Conservation (phyloP, 2,888 invertebrate species). For the Chalcosyrphus nemorum region DNA sequence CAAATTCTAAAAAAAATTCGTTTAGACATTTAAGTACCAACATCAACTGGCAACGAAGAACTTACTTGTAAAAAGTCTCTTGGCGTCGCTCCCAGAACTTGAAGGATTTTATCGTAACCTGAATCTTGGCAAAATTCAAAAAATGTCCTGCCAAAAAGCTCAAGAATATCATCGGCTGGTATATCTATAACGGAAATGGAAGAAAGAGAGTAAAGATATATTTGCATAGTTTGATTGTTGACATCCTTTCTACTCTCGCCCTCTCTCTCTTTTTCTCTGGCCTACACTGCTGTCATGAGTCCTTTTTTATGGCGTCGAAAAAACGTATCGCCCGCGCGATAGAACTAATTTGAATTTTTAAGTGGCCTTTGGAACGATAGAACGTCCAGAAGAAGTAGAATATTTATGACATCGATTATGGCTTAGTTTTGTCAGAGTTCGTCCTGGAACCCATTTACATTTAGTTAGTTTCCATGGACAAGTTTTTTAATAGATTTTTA, state of each 20-base stretch:
- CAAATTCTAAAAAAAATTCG: conserved; percentile 87
- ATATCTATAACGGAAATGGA: conserved; percentile 85
- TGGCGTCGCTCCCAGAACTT: conserved; percentile 96
- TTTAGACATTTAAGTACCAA: conserved; percentile 1
- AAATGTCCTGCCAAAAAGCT: conserved; percentile 96
- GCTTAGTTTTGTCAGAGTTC: conserved; percentile 8
- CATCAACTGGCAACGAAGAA: not conserved
- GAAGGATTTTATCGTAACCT: conserved; percentile 97
- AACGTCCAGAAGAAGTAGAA: not conserved
- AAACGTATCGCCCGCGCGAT: not conserved
- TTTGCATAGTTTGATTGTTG: conserved; percentile 63
- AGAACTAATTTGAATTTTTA: conserved; percentile 56
- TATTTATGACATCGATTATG: conserved; percentile 53
- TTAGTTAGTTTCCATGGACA: not conserved
- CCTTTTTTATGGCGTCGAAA: conserved; percentile 1
- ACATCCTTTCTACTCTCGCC: conserved; percentile 16
- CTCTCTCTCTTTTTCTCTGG: not conserved
- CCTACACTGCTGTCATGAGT: not conserved
- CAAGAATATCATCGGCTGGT: conserved; percentile 93
- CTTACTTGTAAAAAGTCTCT: conserved; percentile 95
- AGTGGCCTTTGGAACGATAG: conserved; percentile 7
- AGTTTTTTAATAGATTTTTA: not conserved
- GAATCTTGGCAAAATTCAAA: conserved; percentile 98
- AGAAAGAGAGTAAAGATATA: conserved; percentile 11
- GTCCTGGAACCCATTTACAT: conserved; percentile 7